These are phyloP conservation scores for Gallinago solitaria DNA, from an alignment of 2,797 vertebrate genomes.

Conservation along the genomic window DNA sequence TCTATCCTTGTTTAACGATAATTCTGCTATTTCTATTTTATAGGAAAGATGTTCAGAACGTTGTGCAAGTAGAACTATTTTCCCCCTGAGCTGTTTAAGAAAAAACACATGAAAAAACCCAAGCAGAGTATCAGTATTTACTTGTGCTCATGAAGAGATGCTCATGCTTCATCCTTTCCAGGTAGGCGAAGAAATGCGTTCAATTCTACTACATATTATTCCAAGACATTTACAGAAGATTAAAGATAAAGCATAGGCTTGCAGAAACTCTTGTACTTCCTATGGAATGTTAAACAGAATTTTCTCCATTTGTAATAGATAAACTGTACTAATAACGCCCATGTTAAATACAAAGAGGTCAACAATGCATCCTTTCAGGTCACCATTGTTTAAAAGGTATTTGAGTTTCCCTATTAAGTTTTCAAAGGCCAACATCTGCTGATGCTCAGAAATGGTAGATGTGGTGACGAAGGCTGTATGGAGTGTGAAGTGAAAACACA, in stretches of 20 bases:
- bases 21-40: neutral
- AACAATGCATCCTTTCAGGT: slow-evolving; percentile 79
- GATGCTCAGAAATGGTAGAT: slow-evolving; percentile 80
- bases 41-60: neutral
- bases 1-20: neutral
- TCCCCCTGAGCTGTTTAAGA: neutral
- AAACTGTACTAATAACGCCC: neutral
- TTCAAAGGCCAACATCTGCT: slow-evolving; percentile 85
- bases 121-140: slow-evolving; percentile 18
- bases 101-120: neutral
- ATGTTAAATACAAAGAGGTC: slow-evolving; percentile 58
- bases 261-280: neutral
- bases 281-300: neutral
- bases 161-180: neutral
- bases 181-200: neutral
- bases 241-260: neutral
- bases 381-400: slow-evolving; percentile 55
- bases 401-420: slow-evolving; percentile 76
- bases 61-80: neutral
- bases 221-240: neutral
- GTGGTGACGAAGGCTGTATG: slow-evolving; percentile 74
- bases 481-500: slow-evolving; percentile 76
- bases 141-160: neutral
- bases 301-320: neutral
- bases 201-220: neutral